Conservation (phyloP, 2,888 invertebrate genomes). For the Volucella inanis region DNA sequence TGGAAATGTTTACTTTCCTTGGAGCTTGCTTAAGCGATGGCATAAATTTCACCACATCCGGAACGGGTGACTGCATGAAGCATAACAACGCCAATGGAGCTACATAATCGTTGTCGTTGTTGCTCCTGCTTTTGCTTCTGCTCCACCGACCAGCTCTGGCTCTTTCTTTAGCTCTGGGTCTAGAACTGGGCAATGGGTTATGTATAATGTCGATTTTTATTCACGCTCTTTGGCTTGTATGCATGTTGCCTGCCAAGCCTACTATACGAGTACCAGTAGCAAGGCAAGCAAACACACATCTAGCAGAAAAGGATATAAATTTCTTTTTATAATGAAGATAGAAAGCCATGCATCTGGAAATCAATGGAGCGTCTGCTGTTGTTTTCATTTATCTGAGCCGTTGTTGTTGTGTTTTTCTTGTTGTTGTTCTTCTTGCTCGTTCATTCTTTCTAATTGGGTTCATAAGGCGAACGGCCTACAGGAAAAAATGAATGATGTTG, state of each 20-base stretch:
- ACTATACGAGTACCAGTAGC: conserved; percentile 1
- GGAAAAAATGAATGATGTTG: conserved; percentile 29
- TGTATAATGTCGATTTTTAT: conserved; percentile 42
- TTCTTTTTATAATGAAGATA: conserved; percentile 52
- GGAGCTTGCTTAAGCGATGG: conserved; percentile 57
- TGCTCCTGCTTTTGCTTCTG: no score
- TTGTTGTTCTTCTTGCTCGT: neutral
- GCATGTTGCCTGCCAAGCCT: conserved; percentile 28
- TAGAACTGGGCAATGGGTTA: conserved; percentile 33
- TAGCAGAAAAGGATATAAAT: conserved; percentile 16
- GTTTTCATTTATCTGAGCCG: conserved; percentile 26
- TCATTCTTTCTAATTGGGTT: conserved; percentile 48
- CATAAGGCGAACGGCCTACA: conserved; percentile 31
- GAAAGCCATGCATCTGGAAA: conserved; percentile 55
- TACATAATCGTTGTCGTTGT: conserved; percentile 14
- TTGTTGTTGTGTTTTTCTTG: conserved; percentile 7
- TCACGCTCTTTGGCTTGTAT: conserved; percentile 45
- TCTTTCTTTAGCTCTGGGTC: neutral
- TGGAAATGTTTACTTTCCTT: conserved; percentile 58
- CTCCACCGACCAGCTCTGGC: no score
- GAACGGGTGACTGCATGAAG: conserved; percentile 21
- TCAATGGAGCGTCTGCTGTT: conserved; percentile 54
- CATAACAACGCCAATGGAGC: conserved; percentile 1
- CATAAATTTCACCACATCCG: conserved; percentile 53
- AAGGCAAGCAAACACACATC: neutral